phyloP scores from a whole-genome alignment of 2,888 invertebrate genomes.

The Andrena dorsata region DNA sequence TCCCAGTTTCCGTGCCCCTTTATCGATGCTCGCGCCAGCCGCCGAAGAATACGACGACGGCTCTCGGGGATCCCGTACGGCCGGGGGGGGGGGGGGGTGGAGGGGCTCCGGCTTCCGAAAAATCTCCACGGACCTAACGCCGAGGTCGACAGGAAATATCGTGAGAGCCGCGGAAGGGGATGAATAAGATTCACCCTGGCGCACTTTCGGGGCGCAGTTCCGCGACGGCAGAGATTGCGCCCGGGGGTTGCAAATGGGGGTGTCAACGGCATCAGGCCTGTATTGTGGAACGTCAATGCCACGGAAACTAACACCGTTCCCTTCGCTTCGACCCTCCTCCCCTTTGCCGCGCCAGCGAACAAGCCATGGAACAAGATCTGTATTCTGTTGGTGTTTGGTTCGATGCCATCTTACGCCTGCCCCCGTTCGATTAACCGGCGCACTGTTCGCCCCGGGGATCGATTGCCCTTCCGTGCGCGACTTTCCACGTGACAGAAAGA shows the following conservation, averaged over 20 bases:
- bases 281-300: constrained; percentile 84
- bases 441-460: constrained; percentile 5
- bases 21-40: background rate
- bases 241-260: constrained; percentile 78
- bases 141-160: constrained; percentile 71
- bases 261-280: constrained; percentile 81
- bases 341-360: constrained; percentile 48
- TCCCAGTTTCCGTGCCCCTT: background rate
- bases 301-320: constrained; percentile 83
- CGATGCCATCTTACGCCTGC: constrained; percentile 70
- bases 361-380: constrained; percentile 55
- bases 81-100: background rate
- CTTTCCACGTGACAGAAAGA: background rate
- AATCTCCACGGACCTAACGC: constrained; percentile 20
- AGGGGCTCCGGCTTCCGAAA: background rate
- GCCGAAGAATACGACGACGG: background rate
- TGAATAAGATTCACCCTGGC: constrained; percentile 77
- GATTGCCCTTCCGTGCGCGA: constrained; percentile 11
- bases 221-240: constrained; percentile 70
- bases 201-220: constrained; percentile 66
- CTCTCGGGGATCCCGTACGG: background rate
- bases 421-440: constrained; percentile 48
- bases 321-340: constrained; percentile 64
- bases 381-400: constrained; percentile 65
- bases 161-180: constrained; percentile 70